Percentiles rank a stretch among this genome's conserved stretches.
These are phyloP conservation scores for Monopterus albus DNA, from an alignment of 2,113 vertebrate genomes.

Conservation along the genomic window DNA sequence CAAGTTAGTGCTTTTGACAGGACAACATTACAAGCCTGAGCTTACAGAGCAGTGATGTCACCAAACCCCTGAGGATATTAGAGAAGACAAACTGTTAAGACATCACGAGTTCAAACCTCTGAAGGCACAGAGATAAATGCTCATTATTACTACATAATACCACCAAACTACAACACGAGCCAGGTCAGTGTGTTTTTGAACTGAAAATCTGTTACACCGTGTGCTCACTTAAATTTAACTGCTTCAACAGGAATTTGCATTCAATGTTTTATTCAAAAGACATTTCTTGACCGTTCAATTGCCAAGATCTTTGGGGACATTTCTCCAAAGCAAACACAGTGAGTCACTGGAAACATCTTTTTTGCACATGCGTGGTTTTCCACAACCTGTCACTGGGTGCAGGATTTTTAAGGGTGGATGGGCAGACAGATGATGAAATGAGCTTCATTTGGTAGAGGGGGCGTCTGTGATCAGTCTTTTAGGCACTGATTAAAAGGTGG, in stretches of 20 bases:
- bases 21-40: too few species aligned
- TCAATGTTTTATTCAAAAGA: slow-evolving; percentile 43
- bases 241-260: slow-evolving; percentile 18
- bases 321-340: slow-evolving; percentile 36
- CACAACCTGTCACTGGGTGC: background rate
- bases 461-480: slow-evolving; percentile 16
- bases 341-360: background rate
- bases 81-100: slow-evolving; percentile 19
- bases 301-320: slow-evolving; percentile 12
- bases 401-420: slow-evolving; percentile 15
- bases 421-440: slow-evolving; percentile 1
- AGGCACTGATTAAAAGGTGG: slow-evolving; percentile 37
- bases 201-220: background rate
- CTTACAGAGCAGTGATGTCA: slow-evolving; percentile 24
- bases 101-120: slow-evolving; percentile 27
- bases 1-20: too few species aligned
- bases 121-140: slow-evolving; percentile 70
- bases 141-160: slow-evolving; percentile 41
- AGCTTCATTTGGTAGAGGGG: slow-evolving; percentile 7
- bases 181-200: background rate
- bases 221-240: background rate
- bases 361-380: slow-evolving; percentile 23
- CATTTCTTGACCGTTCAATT: slow-evolving; percentile 32
- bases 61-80: slow-evolving; percentile 61
- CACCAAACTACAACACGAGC: background rate